A percentile compares a stretch with the other conserved stretches of the same genome.
Evolutionary conservation across 2,888 invertebrate genomes (phyloP).

Genomic region (Protonemura montana): DNA sequence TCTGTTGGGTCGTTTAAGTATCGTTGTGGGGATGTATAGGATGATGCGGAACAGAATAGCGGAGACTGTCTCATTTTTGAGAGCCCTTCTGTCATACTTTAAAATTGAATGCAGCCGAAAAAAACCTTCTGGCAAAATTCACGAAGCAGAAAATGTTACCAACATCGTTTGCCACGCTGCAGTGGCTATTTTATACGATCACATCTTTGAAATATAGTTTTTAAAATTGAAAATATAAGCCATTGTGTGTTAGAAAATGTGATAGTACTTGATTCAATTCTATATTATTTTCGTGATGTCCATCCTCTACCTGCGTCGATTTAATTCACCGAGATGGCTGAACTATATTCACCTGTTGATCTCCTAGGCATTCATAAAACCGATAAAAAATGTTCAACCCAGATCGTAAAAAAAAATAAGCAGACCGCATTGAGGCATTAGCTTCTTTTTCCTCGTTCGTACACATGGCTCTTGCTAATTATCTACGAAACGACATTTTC

Average conservation of each 20-base stretch:
- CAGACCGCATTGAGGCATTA: neutral
- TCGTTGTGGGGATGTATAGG: neutral
- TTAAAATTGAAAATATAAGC: neutral
- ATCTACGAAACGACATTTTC: slow-evolving; percentile 28
- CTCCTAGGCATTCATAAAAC: neutral
- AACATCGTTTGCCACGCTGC: neutral
- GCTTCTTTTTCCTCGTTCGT: neutral
- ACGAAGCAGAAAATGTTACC: neutral
- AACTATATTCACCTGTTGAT: slow-evolving; percentile 1
- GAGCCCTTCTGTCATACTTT: neutral
- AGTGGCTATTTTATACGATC: neutral
- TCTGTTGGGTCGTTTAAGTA: neutral
- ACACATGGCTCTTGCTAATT: slow-evolving; percentile 15
- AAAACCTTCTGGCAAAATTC: neutral
- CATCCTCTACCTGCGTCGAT: neutral
- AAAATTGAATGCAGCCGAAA: neutral
- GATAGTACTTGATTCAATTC: neutral
- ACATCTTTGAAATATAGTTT: neutral
- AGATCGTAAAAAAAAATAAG: neutral
- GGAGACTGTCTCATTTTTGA: neutral
- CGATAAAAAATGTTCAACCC: neutral
- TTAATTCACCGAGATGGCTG: neutral
- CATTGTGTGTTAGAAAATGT: neutral
- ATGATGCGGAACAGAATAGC: neutral
- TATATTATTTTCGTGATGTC: neutral